Evolutionary conservation across 2,888 invertebrate species (phyloP), one percentile per base, ranked within the genome.

Genomic region (Chromoteleia sp.): DNA sequence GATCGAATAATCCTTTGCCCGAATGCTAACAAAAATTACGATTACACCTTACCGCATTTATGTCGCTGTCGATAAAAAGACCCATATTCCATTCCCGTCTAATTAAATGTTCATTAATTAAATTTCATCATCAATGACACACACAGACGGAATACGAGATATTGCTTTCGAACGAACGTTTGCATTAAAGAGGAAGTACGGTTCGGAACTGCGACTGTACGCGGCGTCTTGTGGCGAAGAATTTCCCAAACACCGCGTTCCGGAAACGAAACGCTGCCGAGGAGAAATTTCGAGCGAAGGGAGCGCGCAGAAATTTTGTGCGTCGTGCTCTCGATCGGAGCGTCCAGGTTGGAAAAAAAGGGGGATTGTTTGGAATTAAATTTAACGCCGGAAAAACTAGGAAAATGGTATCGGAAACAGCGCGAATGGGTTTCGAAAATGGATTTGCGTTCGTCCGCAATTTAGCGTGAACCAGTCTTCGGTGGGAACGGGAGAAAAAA

Each of bases 181-280:
- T 68, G 43, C 12, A 70, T 70, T 70, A 56, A 70, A 70, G 68
- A 36, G 68, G 68, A 70, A 43, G 45, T 43, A 45, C 6, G 17
- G n/a, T 8, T 68, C 8, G 54, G 2, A 29, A 54, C 43, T 65
- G 50, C 36, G 48, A 0, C 15, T 41, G 10, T 29, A 36, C 29
- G 15, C 25, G 15, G 25, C 25, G 6, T 4, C 15, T 43, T 41
- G 41, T n/a, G n/a, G n/a, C n/a, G n/a, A n/a, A n/a, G n/a, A n/a
- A n/a, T 45, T 19, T 50, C 19, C 7, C 6, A 52, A 52, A 17
- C 25, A 15, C 3, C 29, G 21, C n/a, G n/a, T n/a, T n/a, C n/a
- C n/a, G n/a, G n/a, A n/a, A n/a, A n/a, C n/a, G n/a, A n/a, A n/a
- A n/a, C n/a, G n/a, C n/a, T n/a, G n/a, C n/a, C n/a, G n/a, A n/a